Evolutionary conservation across 2,113 vertebrate genomes (phyloP).

Genomic region (Prionailurus bengalensis): DNA sequence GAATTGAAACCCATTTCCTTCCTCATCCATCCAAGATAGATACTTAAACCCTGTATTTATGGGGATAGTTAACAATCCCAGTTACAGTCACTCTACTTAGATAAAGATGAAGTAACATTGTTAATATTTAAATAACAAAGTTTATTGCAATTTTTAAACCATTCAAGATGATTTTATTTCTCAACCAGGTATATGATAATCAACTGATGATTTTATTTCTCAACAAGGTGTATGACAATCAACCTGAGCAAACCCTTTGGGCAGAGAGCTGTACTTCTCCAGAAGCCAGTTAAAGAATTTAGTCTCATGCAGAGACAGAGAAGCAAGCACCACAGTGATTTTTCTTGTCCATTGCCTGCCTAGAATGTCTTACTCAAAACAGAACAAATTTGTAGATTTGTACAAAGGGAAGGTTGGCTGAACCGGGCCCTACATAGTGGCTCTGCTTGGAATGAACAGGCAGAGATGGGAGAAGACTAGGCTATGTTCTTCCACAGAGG

Average conservation of each 20-base stretch:
- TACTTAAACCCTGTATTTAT: conserved; percentile 10
- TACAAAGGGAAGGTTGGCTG: not conserved
- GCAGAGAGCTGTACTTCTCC: not conserved
- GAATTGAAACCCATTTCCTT: not conserved
- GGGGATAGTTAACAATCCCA: conserved; percentile 39
- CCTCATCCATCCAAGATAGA: not conserved
- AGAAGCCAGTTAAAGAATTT: not conserved
- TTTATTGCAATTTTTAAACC: conserved; percentile 40
- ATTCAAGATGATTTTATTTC: conserved; percentile 49
- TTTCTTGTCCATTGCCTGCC: not conserved
- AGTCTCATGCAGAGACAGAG: not conserved
- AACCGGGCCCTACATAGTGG: not conserved
- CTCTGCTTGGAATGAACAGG: not conserved
- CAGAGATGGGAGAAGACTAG: not conserved
- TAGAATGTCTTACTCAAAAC: not conserved
- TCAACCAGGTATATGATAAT: conserved; percentile 11
- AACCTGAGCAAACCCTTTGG: not conserved
- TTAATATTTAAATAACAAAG: conserved; percentile 68
- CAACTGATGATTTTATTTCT: conserved; percentile 53
- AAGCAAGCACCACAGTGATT: not conserved
- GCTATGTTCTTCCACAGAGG: not conserved
- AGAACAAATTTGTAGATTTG: conserved; percentile 2
- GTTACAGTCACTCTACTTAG: not conserved
- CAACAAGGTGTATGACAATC: not conserved
- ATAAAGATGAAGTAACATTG: conserved; percentile 22